Evolutionary conservation across 2,797 vertebrate genomes (phyloP), one percentile per base, ranked within the genome.

Genomic region (Heteromormyrus szaboi): DNA sequence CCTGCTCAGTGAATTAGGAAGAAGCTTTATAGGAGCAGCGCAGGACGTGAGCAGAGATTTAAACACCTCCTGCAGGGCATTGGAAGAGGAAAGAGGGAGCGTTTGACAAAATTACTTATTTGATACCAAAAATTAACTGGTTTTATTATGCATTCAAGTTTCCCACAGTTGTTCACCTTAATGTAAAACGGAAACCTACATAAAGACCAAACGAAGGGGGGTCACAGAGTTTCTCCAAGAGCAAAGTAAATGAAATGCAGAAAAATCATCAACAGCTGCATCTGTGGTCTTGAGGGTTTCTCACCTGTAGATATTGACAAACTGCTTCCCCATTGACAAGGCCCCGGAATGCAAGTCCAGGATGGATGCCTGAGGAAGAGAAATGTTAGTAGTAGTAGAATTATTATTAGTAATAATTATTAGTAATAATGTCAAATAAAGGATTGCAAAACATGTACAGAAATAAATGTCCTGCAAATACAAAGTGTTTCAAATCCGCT

Each of bases 281-380:
- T 41, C 12, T 19, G 6, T 37, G 14, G 19, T 88, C 14, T 88
- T 3, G 54, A 17, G 3, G 6, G 2, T 88, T 87, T 87, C 94
- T 94, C 93, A 99, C 98, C 97, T 98, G 96, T 99, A 99, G 88
- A 99, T 95, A 92, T 99, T 99, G 65, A 99, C 97, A 93, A 99
- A 99, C 93, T 99, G 97, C 90, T 97, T 98, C 8, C 98, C 98
- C 92, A 98, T 95, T 0, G 98, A 99, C 91, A 99, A 92, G 1
- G 98, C 98, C 88, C 98, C 98, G 0, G 98, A 99, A 92, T 99
- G 98, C 91, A 99, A 93, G 93, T 99, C 98, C 92, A 99, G 92
- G 92, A 99, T 99, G 72, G 98, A 99, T 14, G 98, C 98, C 98
- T 99, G 93, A 6, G 89, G 90, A 87, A 90, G 84, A 90, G 53